Conservation (phyloP, 2,113 vertebrate genomes). For the Chionis minor region DNA sequence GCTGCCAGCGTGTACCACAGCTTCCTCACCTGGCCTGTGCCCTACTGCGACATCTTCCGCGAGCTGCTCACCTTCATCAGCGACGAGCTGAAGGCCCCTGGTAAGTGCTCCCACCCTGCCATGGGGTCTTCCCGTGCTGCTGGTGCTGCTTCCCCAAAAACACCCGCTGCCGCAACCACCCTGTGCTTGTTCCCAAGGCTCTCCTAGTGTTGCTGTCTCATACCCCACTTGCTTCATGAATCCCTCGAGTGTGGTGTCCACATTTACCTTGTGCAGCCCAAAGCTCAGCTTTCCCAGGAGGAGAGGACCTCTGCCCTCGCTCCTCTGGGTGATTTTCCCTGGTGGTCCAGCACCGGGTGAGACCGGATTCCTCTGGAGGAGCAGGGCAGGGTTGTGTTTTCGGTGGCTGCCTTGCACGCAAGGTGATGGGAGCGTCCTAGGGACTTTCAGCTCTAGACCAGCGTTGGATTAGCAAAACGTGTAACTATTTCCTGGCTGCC, state of each 20-base stretch:
- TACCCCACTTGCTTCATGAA: fast-evolving
- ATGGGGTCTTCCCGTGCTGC: fast-evolving
- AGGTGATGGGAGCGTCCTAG: not conserved
- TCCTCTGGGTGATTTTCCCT: not conserved
- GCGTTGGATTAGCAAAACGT: not conserved
- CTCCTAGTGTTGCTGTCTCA: not conserved
- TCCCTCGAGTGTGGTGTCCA: fast-evolving
- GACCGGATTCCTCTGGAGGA: not conserved
- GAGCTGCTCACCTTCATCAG: conserved; percentile 87
- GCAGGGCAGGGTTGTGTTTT: not conserved
- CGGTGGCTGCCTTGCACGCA: not conserved
- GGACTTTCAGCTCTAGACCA: not conserved
- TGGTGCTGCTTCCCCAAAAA: not conserved
- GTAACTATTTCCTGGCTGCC: not conserved
- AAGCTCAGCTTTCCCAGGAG: not conserved
- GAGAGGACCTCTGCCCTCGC: not conserved
- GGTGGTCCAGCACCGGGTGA: not conserved
- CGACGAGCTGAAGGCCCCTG: conserved; percentile 88
- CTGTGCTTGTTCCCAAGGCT: fast-evolving
- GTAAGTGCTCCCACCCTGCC: conserved; percentile 22
- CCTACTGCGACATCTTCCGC: conserved; percentile 86
- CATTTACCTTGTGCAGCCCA: not conserved
- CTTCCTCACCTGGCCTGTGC: conserved; percentile 95
- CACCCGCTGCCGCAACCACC: fast-evolving
- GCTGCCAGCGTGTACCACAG: conserved; percentile 82